Percentiles rank a stretch among this genome's conserved stretches.
Conservation (phyloP, 1,140 invertebrate genomes). For the Pentalonia nigronervosa region DNA sequence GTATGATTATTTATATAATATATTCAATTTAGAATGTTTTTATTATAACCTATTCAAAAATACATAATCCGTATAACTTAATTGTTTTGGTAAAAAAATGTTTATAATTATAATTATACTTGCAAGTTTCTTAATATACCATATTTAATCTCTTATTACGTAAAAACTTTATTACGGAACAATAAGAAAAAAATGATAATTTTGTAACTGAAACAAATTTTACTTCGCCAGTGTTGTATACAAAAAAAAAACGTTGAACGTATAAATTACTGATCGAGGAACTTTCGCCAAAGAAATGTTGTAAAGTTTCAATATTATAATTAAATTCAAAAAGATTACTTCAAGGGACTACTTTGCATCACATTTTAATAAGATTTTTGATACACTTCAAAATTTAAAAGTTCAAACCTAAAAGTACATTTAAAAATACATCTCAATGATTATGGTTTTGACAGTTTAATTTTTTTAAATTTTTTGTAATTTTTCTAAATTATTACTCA, state of each 20-base stretch:
- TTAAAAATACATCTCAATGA: not conserved
- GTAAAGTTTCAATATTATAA: constrained; percentile 21
- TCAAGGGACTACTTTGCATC: not conserved
- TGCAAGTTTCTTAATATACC: not conserved
- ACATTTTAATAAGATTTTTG: not conserved
- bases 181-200: not conserved
- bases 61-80: not conserved
- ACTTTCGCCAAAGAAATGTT: not conserved
- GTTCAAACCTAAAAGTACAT: not conserved
- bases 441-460: not conserved
- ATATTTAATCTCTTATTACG: not conserved
- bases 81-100: not conserved
- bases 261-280: constrained; percentile 21
- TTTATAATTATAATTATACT: not conserved
- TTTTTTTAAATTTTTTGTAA: not conserved
- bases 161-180: not conserved
- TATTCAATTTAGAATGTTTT: not conserved
- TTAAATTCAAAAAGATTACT: constrained; percentile 17
- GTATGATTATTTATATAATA: not conserved
- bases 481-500: not conserved
- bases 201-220: not conserved
- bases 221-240: not conserved
- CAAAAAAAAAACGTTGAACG: not conserved
- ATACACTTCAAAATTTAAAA: not conserved
- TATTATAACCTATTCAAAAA: not conserved